These are phyloP conservation scores for Capromys pilorides DNA, from an alignment of 2,797 vertebrate species.

Conservation along the genomic window DNA sequence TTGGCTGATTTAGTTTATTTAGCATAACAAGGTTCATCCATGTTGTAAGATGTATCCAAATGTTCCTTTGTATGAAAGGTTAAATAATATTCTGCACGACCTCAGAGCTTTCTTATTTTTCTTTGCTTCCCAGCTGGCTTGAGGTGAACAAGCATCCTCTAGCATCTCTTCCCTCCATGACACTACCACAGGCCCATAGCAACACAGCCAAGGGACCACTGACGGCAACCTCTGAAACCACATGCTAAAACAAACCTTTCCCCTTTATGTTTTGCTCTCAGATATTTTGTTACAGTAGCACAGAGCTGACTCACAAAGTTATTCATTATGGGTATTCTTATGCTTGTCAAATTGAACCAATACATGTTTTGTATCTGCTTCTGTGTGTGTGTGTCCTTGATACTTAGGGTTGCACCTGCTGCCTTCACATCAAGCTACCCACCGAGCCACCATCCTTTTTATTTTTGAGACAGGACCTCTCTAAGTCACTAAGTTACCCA, in stretches of 20 bases:
- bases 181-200: background rate
- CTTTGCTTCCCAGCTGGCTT: background rate
- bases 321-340: background rate
- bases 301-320: background rate
- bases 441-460: background rate
- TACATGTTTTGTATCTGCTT: background rate
- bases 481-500: background rate
- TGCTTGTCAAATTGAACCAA: background rate
- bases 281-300: background rate
- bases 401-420: background rate
- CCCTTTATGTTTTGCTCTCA: background rate
- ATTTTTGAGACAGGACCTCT: background rate
- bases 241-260: background rate
- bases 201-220: background rate
- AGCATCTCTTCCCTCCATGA: background rate
- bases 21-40: background rate
- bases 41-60: background rate
- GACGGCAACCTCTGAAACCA: background rate
- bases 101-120: background rate
- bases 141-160: background rate
- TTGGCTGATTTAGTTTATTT: background rate
- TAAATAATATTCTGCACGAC: background rate
- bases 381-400: background rate
- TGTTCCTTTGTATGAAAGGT: background rate
- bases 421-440: background rate